phyloP scores from a whole-genome alignment of 2,888 invertebrate genomes.

The Deroplatys truncata region DNA sequence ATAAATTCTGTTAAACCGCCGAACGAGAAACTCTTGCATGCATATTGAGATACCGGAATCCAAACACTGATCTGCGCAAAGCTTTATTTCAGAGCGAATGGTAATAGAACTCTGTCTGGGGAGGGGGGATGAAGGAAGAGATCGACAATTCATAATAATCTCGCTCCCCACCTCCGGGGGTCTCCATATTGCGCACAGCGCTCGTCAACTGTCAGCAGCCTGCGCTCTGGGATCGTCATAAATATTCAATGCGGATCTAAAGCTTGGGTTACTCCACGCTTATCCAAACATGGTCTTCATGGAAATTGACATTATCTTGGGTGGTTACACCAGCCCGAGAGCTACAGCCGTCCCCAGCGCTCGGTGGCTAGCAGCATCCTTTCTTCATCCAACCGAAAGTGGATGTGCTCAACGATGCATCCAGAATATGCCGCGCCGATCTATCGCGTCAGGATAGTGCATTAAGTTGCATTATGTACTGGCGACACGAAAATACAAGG shows the following conservation, averaged over 20 bases:
- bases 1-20: background rate
- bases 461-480: no score
- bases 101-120: background rate
- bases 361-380: background rate
- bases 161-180: constrained; percentile 16
- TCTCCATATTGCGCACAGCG: constrained; percentile 24
- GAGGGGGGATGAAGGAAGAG: background rate
- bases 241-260: constrained; percentile 25
- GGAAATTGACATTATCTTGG: constrained; percentile 24
- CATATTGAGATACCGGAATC: background rate
- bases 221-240: constrained; percentile 20
- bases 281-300: constrained; percentile 20
- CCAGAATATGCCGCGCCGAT: no score
- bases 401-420: no score
- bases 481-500: no score
- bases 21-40: background rate
- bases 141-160: constrained; percentile 26
- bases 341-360: background rate
- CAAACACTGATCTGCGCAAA: background rate
- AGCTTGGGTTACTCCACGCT: constrained; percentile 11
- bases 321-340: constrained; percentile 21
- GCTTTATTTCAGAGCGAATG: background rate
- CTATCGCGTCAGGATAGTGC: no score
- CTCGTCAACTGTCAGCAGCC: constrained; percentile 28
- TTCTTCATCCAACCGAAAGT: background rate